phyloP scores from a whole-genome alignment of 2,113 vertebrate genomes.

The Microtus richardsoni region DNA sequence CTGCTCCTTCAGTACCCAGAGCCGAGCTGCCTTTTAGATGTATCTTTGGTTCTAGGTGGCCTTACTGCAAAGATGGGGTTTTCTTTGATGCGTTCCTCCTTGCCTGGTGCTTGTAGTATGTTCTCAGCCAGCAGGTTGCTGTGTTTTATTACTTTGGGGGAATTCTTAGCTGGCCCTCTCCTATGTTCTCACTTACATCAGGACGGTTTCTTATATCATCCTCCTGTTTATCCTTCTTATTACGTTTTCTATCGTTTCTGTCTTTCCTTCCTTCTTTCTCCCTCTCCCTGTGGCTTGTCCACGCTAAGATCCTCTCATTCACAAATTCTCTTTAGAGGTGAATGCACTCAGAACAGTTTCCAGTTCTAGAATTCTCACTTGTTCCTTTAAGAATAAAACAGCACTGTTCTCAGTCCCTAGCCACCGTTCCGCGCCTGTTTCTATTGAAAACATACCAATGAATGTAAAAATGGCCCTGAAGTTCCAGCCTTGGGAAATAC shows the following conservation, averaged over 20 bases:
- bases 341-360: not conserved
- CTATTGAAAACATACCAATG: not conserved
- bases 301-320: not conserved
- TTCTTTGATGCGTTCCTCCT: not conserved
- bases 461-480: not conserved
- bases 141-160: not conserved
- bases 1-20: not conserved
- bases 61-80: not conserved
- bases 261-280: not conserved
- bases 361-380: not conserved
- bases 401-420: not conserved
- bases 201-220: not conserved
- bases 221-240: not conserved
- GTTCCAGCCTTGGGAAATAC: not conserved
- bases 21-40: not conserved
- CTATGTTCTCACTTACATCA: not conserved
- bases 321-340: constrained; percentile 8
- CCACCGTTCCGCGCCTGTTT: not conserved
- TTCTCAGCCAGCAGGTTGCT: not conserved
- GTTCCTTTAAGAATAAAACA: not conserved
- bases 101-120: no score
- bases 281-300: not conserved
- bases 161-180: not conserved
- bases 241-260: not conserved
- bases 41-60: not conserved